phyloP scores from a whole-genome alignment of 2,888 invertebrate genomes.

The Coenonympha glycerion region DNA sequence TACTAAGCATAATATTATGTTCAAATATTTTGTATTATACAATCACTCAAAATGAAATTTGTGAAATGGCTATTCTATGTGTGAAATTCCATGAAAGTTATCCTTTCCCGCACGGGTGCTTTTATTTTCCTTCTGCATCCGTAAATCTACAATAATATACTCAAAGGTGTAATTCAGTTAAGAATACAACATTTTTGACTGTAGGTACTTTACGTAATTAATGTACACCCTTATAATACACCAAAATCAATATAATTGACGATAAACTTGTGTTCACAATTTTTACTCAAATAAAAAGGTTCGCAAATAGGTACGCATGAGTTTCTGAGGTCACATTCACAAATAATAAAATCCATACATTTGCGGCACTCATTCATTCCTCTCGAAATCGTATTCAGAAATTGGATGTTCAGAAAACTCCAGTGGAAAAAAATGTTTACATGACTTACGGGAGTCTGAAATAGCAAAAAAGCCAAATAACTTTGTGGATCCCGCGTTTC shows the following conservation, averaged over 20 bases:
- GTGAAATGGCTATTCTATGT: no score
- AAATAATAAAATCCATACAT: conserved; percentile 23
- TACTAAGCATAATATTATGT: no score
- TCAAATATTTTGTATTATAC: no score
- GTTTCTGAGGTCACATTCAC: conserved; percentile 25
- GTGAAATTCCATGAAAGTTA: no score
- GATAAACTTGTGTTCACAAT: no score
- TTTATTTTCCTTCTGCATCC: no score
- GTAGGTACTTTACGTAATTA: no score
- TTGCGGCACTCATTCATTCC: conserved; percentile 27
- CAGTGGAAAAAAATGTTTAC: conserved; percentile 40
- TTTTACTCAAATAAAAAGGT: conserved; percentile 6
- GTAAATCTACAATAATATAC: neutral
- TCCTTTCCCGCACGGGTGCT: no score
- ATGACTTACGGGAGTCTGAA: conserved; percentile 39
- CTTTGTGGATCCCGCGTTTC: conserved; percentile 52
- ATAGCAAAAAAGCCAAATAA: conserved; percentile 41
- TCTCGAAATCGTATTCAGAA: conserved; percentile 34
- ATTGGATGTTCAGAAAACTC: conserved; percentile 38
- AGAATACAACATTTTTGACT: neutral
- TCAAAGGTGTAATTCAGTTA: neutral
- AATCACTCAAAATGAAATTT: no score
- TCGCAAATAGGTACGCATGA: neutral
- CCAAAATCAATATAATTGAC: no score
- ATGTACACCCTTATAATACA: no score